Percentiles rank a stretch among this genome's conserved stretches.
Evolutionary conservation across 2,113 vertebrate species (phyloP).

Genomic region (Telmatochromis sp.): DNA sequence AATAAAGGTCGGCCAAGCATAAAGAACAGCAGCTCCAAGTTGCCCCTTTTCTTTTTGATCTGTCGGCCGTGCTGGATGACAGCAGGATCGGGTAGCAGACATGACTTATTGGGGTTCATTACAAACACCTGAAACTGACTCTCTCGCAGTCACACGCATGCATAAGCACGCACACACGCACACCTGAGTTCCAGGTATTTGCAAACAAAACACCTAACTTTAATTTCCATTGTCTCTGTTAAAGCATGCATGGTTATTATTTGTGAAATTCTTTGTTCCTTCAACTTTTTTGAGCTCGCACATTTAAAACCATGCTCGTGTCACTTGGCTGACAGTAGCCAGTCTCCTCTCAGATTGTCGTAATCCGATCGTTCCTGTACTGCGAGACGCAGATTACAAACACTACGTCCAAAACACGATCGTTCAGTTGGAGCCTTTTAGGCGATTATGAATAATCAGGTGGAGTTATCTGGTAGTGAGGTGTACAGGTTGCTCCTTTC

Average conservation of each 20-base stretch:
- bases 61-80: neutral
- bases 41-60: slow-evolving; percentile 11
- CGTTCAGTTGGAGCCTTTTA: neutral
- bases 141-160: neutral
- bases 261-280: neutral
- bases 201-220: neutral
- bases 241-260: neutral
- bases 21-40: neutral
- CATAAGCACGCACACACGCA: neutral
- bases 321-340: neutral
- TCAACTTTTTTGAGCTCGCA: neutral
- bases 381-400: slow-evolving; percentile 20
- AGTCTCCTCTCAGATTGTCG: neutral
- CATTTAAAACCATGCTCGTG: neutral
- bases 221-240: neutral
- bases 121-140: slow-evolving; percentile 44
- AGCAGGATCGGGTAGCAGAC: slow-evolving; percentile 40
- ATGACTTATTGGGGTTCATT: slow-evolving; percentile 48
- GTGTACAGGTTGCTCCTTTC: neutral
- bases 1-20: slow-evolving; percentile 22
- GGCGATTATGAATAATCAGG: slow-evolving; percentile 25
- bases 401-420: slow-evolving; percentile 30
- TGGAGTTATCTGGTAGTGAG: neutral
- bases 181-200: neutral
- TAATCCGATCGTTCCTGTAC: slow-evolving; percentile 20